Base-by-base conservation (phyloP, 2,113 vertebrate species). In the Pyrgilauda ruficollis region DNA sequence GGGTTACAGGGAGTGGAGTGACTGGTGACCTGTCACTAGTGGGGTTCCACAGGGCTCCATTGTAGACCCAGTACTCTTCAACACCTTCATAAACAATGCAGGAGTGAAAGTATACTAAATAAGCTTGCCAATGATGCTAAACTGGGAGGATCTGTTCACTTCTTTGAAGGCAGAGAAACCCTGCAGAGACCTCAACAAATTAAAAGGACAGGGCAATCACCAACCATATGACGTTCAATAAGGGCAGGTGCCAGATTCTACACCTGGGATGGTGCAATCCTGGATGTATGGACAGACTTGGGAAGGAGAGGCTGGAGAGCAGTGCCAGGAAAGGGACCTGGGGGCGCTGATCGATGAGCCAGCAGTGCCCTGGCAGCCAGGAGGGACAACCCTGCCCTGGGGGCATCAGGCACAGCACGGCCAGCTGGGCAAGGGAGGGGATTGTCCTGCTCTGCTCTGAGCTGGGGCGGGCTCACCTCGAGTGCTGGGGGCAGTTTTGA, bases 381-480 rank as follows among this genome's bases (percentile, higher is more conserved):
- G 62, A 61, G 28, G 4, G 28, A 11, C 87, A 61, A 0, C 3
- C 2, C 0, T 61, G n/a, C 53, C 33, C 53, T 47, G 24, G 15
- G 2, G 3, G 1, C n/a, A 75, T 35, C 47, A 68, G 78, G 24
- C 1, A 14, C 63, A 75, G 46, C 46, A 35, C 31, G 2, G 0
- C 27, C 52, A 59, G 28, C 23, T 0, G 0, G 33, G 52, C 44
- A 9, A 67, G 61, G 28, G 39, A 53, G 33, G 61, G 35, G 24
- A 75, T 68, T 61, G 28, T 68, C n/a, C 33, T 0, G 1, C 37
- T 46, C 52, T 75, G 33, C 52, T 52, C 37, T 82, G 46, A 0
- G 0, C 53, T 75, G 69, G 6, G 7, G 1, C 0, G 0, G 33
- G 28, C 46, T 67, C 46, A 52, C 19, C 28, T 52, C 0, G 0